Base-by-base conservation (phyloP, 92 coral and sea anemone species). In the Porites lobata region DNA sequence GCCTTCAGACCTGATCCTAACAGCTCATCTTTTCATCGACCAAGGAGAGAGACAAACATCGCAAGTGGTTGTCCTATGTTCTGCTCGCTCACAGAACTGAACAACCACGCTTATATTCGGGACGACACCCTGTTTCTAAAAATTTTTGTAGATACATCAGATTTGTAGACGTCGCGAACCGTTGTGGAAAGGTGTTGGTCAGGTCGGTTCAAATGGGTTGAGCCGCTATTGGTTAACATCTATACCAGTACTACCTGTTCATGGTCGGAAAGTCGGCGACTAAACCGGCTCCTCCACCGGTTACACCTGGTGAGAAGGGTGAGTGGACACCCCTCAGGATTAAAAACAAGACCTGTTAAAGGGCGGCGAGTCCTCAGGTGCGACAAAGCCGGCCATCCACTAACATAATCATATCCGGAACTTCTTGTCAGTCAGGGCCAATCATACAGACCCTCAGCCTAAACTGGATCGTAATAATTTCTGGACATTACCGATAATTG, bases 1-100 rank as follows among this genome's bases (percentile, higher is more conserved):
- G 95, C 95, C 68, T 95, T 95, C 80, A 84, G 93, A 4, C 98
- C 98, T 19, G 98, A 95, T 68, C 96, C 96, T 1, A 86, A 75
- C 77, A 95, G 96, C 92, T 89, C 98, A 2, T 91, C 94, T 8
- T 95, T 95, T 78, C 98, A 95, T 53, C 79, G 87, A 63, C 98
- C 98, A 26, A 78, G 86, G 50, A 88, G 88, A 67, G 92, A 95
- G 19, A 95, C 93, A 90, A 95, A 95, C 74, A 76, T 95, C 56
- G 98, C 96, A n/a, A 91, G 93, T 56, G 96, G 98, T 0, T 93
- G 98, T 76, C 94, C 96, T 1, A 59, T 91, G 91, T 95, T 93
- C 63, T 92, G 90, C 24, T 15, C 80, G 66, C 80, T 76, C 2
- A 9, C 67, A 22, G 80, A 76, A 32, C 22, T 76, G 38, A 76